Evolutionary conservation across 2,888 invertebrate species (phyloP).

Genomic region (Cephus runcator): DNA sequence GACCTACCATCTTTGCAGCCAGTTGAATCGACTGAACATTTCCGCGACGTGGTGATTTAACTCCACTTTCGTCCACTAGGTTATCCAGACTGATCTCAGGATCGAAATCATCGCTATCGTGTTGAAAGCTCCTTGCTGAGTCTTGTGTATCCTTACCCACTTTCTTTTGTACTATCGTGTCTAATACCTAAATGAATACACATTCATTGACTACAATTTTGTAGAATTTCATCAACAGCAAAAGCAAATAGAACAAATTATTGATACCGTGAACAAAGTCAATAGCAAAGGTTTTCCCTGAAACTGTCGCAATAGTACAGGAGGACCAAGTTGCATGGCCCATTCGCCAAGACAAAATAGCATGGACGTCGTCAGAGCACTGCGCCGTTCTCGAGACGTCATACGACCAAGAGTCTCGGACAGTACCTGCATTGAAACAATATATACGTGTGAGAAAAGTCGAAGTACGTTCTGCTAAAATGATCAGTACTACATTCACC

Average conservation of each 20-base stretch:
- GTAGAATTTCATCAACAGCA: neutral
- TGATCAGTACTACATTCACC: slow-evolving; percentile 51
- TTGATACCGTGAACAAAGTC: slow-evolving; percentile 77
- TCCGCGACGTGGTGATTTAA: slow-evolving; percentile 54
- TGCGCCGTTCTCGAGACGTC: slow-evolving; percentile 63
- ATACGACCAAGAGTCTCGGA: slow-evolving; percentile 68
- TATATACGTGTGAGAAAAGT: neutral
- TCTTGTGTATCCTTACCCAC: slow-evolving; percentile 38
- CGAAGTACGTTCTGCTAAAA: neutral
- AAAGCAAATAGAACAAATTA: neutral
- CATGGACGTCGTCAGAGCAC: slow-evolving; percentile 80
- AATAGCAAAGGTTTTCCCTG: slow-evolving; percentile 71
- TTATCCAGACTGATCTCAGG: slow-evolving; percentile 79
- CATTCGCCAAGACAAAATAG: slow-evolving; percentile 93
- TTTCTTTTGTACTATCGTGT: slow-evolving; percentile 60
- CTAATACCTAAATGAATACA: slow-evolving; percentile 50
- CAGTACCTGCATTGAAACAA: slow-evolving; percentile 57
- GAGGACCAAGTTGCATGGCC: slow-evolving; percentile 85
- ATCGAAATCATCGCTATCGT: slow-evolving; percentile 74
- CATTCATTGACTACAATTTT: neutral
- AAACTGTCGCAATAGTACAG: slow-evolving; percentile 71
- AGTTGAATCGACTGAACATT: slow-evolving; percentile 68
- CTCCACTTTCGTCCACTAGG: slow-evolving; percentile 67
- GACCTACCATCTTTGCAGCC: slow-evolving; percentile 70
- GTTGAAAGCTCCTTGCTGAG: slow-evolving; percentile 37